Evolutionary conservation across 2,888 invertebrate species (phyloP).

Genomic region (Phymatocera aterrima): DNA sequence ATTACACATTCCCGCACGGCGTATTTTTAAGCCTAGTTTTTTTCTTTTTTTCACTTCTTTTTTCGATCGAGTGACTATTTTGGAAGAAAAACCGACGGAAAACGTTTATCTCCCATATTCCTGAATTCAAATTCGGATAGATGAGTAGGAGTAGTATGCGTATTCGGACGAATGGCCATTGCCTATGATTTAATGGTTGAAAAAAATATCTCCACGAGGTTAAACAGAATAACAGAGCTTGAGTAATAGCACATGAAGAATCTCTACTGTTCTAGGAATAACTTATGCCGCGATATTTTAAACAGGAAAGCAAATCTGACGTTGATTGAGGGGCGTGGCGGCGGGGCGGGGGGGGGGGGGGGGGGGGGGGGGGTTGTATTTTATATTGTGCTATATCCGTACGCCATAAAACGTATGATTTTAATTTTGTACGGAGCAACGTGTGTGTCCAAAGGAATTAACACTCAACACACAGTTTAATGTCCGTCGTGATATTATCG

Average conservation of each 20-base stretch:
- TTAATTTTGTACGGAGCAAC: too few relatives aligned
- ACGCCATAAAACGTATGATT: too few relatives aligned
- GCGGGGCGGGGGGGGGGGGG: too few relatives aligned
- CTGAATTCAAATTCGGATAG: background rate
- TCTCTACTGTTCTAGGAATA: background rate
- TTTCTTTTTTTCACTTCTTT: too few relatives aligned
- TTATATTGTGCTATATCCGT: background rate
- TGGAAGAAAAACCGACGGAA: background rate
- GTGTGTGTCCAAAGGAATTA: background rate
- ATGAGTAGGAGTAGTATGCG: too few relatives aligned
- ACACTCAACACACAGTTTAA: slow-evolving; percentile 38
- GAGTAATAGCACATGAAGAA: background rate
- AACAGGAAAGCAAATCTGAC: background rate
- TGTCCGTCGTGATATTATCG: slow-evolving; percentile 30
- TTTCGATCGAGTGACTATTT: background rate
- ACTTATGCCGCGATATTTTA: slow-evolving; percentile 3
- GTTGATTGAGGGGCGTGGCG: background rate
- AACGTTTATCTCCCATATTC: background rate
- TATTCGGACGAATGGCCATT: background rate
- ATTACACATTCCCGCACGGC: background rate
- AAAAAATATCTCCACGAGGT: slow-evolving; percentile 1
- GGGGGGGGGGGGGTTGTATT: background rate
- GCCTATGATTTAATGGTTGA: background rate
- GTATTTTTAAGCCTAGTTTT: slow-evolving; percentile 7
- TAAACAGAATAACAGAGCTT: slow-evolving; percentile 29